Percentiles rank a stretch among this genome's conserved stretches.
Evolutionary conservation across 1,140 invertebrate species (phyloP).

Genomic region (Druon quercuslanigerum): DNA sequence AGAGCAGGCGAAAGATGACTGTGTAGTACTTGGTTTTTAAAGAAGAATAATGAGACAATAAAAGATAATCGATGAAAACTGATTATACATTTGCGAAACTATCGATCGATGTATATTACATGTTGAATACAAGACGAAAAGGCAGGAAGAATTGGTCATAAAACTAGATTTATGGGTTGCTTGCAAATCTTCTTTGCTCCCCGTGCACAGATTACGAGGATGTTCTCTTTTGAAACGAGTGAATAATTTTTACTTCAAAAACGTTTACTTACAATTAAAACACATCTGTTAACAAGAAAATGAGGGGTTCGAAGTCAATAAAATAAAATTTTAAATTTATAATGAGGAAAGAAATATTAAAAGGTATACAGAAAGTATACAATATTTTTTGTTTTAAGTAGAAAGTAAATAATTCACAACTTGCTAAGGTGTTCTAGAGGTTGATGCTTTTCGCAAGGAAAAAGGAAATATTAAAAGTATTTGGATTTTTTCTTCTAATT

Average conservation of each 20-base stretch:
- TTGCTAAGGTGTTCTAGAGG: too few species aligned
- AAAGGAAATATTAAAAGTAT: neutral
- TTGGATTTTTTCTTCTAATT: neutral
- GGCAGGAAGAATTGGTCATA: neutral
- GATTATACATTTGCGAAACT: neutral
- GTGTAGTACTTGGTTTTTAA: neutral
- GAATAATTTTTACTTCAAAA: neutral
- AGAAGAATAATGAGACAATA: neutral
- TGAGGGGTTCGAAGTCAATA: too few species aligned
- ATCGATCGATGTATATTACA: neutral
- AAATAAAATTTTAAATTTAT: too few species aligned
- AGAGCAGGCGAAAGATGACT: neutral
- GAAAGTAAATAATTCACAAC: too few species aligned
- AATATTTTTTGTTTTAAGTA: too few species aligned
- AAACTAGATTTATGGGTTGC: slow-evolving; percentile 1
- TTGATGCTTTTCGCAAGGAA: neutral
- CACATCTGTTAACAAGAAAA: too few species aligned
- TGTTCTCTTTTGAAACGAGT: neutral
- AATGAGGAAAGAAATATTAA: too few species aligned
- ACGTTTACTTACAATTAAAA: too few species aligned
- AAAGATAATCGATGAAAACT: neutral
- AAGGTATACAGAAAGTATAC: too few species aligned
- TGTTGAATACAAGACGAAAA: slow-evolving; percentile 2
- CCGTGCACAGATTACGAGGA: neutral
- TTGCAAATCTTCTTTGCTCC: neutral